A percentile compares a stretch with the other conserved stretches of the same genome.
phyloP scores from a whole-genome alignment of 2,113 vertebrate species.

The Elachura formosa region DNA sequence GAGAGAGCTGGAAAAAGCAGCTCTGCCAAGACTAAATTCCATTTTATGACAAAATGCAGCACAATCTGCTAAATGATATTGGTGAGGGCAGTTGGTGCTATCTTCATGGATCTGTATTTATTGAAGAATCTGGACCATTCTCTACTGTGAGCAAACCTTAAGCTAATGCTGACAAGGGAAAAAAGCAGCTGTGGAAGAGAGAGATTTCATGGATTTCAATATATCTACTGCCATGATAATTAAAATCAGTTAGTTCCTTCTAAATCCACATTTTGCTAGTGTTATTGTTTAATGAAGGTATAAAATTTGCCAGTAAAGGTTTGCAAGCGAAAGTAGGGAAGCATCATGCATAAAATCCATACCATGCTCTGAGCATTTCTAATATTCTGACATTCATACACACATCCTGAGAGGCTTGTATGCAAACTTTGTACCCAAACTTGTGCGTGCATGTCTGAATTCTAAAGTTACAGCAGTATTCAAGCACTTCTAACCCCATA shows the following conservation, averaged over 20 bases:
- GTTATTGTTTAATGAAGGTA: neutral
- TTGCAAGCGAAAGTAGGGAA: neutral
- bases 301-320: neutral
- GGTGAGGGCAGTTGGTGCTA: neutral
- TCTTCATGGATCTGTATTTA: neutral
- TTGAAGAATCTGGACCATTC: neutral
- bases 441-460: slow-evolving; percentile 15
- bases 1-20: neutral
- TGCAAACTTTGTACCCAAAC: neutral
- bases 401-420: neutral
- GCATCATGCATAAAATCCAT: neutral
- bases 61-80: neutral
- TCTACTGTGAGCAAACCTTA: neutral
- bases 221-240: neutral
- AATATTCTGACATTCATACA: neutral
- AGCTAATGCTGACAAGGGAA: neutral
- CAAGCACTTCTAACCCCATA: slow-evolving; percentile 40
- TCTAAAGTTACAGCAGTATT: slow-evolving; percentile 6
- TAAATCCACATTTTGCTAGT: neutral
- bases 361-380: neutral
- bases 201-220: neutral
- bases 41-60: neutral
- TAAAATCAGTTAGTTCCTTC: neutral
- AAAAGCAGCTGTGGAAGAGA: neutral
- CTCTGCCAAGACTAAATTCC: neutral